These are phyloP conservation scores for Propithecus coquereli DNA, from an alignment of 2,113 vertebrate species.

Conservation along the genomic window DNA sequence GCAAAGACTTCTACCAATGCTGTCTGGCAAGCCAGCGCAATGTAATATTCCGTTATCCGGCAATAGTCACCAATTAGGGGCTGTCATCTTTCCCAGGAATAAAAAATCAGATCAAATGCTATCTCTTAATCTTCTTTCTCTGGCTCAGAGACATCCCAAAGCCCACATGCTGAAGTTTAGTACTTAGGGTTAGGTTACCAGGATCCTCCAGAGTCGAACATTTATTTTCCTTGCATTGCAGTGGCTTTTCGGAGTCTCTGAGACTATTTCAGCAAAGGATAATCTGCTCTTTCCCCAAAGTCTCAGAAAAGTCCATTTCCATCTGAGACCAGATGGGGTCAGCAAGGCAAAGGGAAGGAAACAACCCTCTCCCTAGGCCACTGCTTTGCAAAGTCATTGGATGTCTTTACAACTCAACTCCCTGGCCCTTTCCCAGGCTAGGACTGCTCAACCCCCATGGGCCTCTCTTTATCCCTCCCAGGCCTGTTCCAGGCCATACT, in stretches of 20 bases:
- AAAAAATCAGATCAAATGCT: constrained; percentile 49
- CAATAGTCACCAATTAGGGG: constrained; percentile 69
- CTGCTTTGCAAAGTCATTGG: constrained; percentile 25
- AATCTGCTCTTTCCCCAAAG: not conserved
- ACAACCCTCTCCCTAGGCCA: not conserved
- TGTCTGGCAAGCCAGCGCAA: constrained; percentile 10
- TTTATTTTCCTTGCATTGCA: not conserved
- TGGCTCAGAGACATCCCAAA: not conserved
- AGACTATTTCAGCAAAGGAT: not conserved
- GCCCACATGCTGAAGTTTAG: not conserved
- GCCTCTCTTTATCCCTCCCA: not conserved
- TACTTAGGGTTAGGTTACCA: not conserved
- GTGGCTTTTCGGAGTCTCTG: not conserved
- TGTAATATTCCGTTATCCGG: constrained; percentile 76
- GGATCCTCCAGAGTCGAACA: not conserved
- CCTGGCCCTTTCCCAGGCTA: not conserved
- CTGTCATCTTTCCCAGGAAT: constrained; percentile 65
- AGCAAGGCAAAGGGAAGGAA: constrained; percentile 30
- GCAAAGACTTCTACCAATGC: not conserved
- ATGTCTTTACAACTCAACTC: not conserved
- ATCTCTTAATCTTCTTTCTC: constrained; percentile 46
- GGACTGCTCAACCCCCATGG: fast-evolving
- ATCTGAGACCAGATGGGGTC: not conserved
- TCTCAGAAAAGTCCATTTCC: not conserved
- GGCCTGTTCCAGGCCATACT: constrained; percentile 75